A percentile compares a stretch with the other conserved stretches of the same genome.
Evolutionary conservation across 2,113 vertebrate species (phyloP).

Genomic region (Gnathonemus longibarbis): DNA sequence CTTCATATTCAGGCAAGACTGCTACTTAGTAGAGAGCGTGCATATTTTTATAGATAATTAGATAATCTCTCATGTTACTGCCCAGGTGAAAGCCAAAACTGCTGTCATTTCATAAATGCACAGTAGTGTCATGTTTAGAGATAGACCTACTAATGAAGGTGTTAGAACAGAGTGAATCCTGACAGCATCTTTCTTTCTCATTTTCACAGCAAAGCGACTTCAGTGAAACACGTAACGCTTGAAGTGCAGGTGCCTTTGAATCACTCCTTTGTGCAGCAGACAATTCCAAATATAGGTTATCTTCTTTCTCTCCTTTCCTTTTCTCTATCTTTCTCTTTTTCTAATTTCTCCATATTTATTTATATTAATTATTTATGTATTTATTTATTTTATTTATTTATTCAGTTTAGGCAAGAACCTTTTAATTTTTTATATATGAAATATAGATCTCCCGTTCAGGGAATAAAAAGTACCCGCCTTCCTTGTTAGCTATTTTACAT

Average conservation of each 20-base stretch:
- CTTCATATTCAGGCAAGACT: background rate
- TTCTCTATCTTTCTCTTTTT: no score
- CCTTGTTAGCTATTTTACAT: no score
- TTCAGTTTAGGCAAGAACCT: no score
- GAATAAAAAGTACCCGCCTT: no score
- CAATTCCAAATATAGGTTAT: conserved; percentile 11
- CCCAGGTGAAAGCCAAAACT: background rate
- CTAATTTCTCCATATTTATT: no score
- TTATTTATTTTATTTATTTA: no score
- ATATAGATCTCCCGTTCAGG: no score
- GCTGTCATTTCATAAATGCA: background rate
- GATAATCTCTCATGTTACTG: background rate
- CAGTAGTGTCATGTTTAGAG: background rate
- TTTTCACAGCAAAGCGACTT: conserved; percentile 13
- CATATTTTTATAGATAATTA: background rate
- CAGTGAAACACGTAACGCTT: background rate
- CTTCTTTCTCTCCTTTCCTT: no score
- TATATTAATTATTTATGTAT: no score
- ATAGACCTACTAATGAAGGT: background rate
- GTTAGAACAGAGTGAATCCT: background rate
- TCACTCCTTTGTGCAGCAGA: background rate
- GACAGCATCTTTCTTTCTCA: background rate
- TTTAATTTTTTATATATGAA: no score
- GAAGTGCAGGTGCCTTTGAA: background rate
- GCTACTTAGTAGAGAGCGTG: background rate